phyloP scores from a whole-genome alignment of 2,888 invertebrate species.

The Xylota sylvarum region DNA sequence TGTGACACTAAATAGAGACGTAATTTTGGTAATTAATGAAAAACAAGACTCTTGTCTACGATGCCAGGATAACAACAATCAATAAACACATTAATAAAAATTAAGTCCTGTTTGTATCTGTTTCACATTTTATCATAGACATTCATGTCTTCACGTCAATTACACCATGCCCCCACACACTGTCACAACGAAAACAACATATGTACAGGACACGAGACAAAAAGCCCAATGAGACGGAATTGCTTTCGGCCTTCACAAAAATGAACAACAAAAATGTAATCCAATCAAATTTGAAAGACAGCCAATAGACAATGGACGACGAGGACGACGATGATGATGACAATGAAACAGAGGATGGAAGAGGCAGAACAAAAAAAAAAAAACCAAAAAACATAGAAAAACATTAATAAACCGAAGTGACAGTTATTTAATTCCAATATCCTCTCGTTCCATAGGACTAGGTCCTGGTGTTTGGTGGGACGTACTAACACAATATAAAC shows the following conservation, averaged over 20 bases:
- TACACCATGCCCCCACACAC: neutral
- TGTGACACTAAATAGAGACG: conserved; percentile 12
- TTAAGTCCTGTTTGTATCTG: conserved; percentile 25
- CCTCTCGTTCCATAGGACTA: conserved; percentile 9
- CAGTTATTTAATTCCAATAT: conserved; percentile 48
- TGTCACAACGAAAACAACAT: neutral
- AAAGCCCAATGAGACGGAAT: neutral
- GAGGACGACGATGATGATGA: neutral
- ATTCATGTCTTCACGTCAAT: conserved; percentile 25
- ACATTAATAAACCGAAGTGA: conserved; percentile 49
- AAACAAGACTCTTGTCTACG: neutral
- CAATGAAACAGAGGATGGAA: neutral
- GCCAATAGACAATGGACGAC: conserved; percentile 12
- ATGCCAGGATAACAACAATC: conserved; percentile 9
- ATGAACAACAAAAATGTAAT: conserved; percentile 18
- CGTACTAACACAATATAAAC: neutral
- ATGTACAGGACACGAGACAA: neutral
- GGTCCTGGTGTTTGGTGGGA: neutral
- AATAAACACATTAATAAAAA: conserved; percentile 49
- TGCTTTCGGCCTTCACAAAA: neutral
- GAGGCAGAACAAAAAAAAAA: neutral
- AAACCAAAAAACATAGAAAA: conserved; percentile 4
- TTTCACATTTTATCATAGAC: conserved; percentile 5
- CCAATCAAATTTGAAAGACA: conserved; percentile 53
- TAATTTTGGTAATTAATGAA: conserved; percentile 44